phyloP scores from a whole-genome alignment of 1,140 invertebrate species.

The Aphis craccivora region DNA sequence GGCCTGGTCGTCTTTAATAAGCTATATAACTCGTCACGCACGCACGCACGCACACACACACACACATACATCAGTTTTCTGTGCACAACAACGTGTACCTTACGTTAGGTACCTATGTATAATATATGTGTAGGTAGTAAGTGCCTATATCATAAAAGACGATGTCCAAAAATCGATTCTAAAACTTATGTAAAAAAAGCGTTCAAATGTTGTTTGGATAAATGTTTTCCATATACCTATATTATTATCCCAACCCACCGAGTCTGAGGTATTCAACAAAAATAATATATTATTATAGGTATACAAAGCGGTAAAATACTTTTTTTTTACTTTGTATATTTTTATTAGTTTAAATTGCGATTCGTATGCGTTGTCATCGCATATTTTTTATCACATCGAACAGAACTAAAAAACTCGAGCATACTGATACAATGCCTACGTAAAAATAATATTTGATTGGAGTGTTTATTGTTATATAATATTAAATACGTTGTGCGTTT shows the following conservation, averaged over 20 bases:
- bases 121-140: background rate
- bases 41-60: too few species aligned
- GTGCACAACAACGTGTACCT: background rate
- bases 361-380: background rate
- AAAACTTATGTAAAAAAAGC: background rate
- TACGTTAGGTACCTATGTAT: background rate
- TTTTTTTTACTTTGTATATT: background rate
- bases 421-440: background rate
- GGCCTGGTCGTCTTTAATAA: background rate
- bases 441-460: conserved; percentile 6
- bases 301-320: background rate
- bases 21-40: too few species aligned
- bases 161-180: background rate
- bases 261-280: background rate
- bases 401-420: background rate
- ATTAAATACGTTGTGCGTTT: background rate
- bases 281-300: background rate
- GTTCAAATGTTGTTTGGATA: background rate
- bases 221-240: background rate
- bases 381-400: background rate
- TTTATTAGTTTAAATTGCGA: background rate
- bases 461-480: background rate
- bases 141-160: background rate
- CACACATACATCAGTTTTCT: background rate
- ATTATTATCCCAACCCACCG: background rate